Conservation (phyloP, 2,113 vertebrate genomes). For the Poeciliopsis occidentalis region DNA sequence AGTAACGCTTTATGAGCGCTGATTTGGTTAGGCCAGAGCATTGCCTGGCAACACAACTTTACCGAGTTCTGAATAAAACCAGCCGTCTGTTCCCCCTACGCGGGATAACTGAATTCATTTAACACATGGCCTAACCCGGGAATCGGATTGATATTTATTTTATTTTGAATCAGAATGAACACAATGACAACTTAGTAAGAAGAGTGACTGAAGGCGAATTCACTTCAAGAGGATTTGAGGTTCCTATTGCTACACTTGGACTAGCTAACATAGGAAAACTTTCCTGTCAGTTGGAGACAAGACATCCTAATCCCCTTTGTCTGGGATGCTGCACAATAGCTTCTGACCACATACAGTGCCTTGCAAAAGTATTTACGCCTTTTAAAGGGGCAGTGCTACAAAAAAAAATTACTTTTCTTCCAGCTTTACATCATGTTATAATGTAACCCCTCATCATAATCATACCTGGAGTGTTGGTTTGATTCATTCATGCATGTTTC, state of each 20-base stretch:
- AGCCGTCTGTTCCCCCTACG: slow-evolving; percentile 72
- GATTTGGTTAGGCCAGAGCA: slow-evolving; percentile 75
- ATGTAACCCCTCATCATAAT: no score
- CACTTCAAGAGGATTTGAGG: neutral
- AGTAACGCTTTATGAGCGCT: slow-evolving; percentile 80
- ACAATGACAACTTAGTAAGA: neutral
- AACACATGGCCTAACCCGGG: slow-evolving; percentile 69
- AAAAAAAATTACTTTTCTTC: no score
- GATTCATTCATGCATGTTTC: no score
- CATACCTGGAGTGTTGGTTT: no score
- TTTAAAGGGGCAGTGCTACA: no score
- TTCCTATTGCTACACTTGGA: neutral
- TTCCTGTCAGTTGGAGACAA: slow-evolving; percentile 5
- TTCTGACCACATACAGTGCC: neutral
- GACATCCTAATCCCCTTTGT: slow-evolving; percentile 61
- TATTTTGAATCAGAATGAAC: slow-evolving; percentile 1
- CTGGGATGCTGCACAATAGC: slow-evolving; percentile 35
- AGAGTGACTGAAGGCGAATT: neutral
- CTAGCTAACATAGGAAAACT: neutral
- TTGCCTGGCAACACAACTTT: slow-evolving; percentile 79
- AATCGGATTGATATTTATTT: slow-evolving; percentile 63
- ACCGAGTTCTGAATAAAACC: slow-evolving; percentile 75
- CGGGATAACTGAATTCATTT: slow-evolving; percentile 79
- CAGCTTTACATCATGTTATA: no score
- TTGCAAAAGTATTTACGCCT: neutral